Base-by-base conservation (phyloP, 1,140 invertebrate genomes). In the Sinonovacula constricta region DNA sequence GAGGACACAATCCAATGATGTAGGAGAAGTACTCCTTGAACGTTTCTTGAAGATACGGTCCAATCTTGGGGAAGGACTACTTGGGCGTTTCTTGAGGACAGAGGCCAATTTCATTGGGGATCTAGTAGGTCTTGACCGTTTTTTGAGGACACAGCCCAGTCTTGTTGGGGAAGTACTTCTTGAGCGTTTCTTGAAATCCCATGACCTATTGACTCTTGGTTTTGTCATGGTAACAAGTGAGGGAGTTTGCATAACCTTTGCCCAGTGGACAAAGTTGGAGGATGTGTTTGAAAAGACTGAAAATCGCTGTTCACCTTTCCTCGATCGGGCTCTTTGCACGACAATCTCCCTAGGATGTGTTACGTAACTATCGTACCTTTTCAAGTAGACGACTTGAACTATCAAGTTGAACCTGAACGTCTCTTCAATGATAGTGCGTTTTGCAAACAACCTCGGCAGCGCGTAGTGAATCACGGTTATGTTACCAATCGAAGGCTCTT, bases 381-480 rank as follows among this genome's bases (percentile, higher is more conserved):
- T 31, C 30, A 45, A 24, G 49, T 45, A 59, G 3, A 60, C 18
- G 22, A 53, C 3, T 0, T 30, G 10, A 60, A 31, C 56, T 30
- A n/a, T 51, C 56, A 77, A 49, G 66, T 67, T 18, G 0, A 77
- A 14, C 15, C 3, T 12, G 26, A 59, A 59, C 1, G 15, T 33
- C 45, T 77, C 74, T 51, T 77, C 74, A 33, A 24, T 68, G 10
- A 77, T 56, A 22, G 53, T 59, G 14, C 74, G 53, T 39, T 22
- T 54, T 49, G 30, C 63, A 33, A 69, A 77, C 2, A 68, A 1
- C 28, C 24, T 4, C 15, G 59, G 18, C 28, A 65, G 31, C 1
- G 59, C 71, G 24, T 77, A 77, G 31, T 77, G 74, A 18, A 77
- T 62, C 33, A 77, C 51, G 18, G 4, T 12, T 24, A 78, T 22